Percentiles rank a stretch among this genome's conserved stretches.
These are phyloP conservation scores for Laodelphax striatellus DNA, from an alignment of 1,140 invertebrate species.

Conservation along the genomic window DNA sequence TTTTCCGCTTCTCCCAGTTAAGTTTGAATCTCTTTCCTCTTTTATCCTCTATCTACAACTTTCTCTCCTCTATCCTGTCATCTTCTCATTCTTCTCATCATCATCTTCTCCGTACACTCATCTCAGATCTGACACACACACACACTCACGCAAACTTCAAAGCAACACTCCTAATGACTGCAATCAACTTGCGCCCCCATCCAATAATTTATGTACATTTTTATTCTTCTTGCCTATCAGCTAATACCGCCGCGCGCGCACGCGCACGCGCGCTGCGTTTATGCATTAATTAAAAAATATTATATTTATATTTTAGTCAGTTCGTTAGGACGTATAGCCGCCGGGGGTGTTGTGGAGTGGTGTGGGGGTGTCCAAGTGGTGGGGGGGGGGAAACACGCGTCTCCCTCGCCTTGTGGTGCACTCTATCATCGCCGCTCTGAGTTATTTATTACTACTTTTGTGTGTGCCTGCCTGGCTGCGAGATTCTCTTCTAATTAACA, in stretches of 20 bases:
- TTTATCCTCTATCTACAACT: too few relatives aligned
- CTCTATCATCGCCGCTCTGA: not conserved
- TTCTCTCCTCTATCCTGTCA: too few relatives aligned
- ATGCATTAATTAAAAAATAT: conserved; percentile 4
- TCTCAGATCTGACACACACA: too few relatives aligned
- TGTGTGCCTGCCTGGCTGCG: not conserved
- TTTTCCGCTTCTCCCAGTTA: too few relatives aligned
- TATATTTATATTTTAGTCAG: not conserved
- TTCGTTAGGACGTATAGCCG: not conserved
- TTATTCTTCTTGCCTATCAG: not conserved
- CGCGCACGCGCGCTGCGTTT: not conserved
- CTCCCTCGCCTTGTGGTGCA: not conserved
- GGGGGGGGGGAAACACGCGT: not conserved
- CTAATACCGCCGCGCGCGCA: too few relatives aligned
- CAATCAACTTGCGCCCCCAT: not conserved
- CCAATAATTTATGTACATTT: conserved; percentile 2
- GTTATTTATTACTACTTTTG: not conserved
- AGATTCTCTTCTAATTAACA: conserved; percentile 1
- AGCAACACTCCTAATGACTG: not conserved
- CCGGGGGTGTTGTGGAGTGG: too few relatives aligned
- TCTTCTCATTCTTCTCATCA: too few relatives aligned
- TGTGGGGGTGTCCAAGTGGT: too few relatives aligned
- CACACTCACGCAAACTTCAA: too few relatives aligned
- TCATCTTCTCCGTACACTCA: too few relatives aligned
- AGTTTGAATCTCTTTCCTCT: too few relatives aligned